phyloP scores from a whole-genome alignment of 2,888 invertebrate genomes.

The Nomada fabriciana region DNA sequence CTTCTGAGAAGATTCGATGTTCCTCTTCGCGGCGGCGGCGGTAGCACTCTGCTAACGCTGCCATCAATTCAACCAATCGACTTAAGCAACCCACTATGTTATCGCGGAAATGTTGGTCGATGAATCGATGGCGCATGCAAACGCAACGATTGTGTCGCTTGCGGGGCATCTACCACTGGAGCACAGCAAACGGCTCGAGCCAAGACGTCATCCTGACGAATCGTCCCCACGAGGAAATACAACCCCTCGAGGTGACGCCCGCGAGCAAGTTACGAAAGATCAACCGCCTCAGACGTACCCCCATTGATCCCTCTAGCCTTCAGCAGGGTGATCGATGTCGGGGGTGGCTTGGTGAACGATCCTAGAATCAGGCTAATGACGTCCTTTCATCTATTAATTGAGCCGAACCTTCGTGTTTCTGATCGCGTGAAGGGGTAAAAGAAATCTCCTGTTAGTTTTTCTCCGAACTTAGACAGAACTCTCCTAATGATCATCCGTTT shows the following conservation, averaged over 20 bases:
- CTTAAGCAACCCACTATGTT: background rate
- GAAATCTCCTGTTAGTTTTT: background rate
- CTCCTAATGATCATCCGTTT: no score
- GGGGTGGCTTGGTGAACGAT: slow-evolving; percentile 15
- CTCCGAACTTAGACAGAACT: background rate
- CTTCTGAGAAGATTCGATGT: no score
- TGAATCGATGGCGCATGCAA: slow-evolving; percentile 32
- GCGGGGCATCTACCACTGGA: slow-evolving; percentile 30
- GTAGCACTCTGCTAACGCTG: no score
- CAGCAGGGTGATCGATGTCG: slow-evolving; percentile 38
- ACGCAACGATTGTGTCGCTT: slow-evolving; percentile 40
- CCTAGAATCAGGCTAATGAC: slow-evolving; percentile 14
- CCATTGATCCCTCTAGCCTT: background rate
- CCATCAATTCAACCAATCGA: background rate
- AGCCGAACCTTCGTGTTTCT: slow-evolving; percentile 3
- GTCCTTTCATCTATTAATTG: slow-evolving; percentile 28
- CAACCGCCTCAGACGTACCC: slow-evolving; percentile 12
- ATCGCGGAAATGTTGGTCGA: no score
- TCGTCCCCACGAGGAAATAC: slow-evolving; percentile 62
- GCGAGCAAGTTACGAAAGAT: slow-evolving; percentile 28
- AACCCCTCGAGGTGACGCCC: slow-evolving; percentile 29
- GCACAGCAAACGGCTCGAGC: slow-evolving; percentile 52
- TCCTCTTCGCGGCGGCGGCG: no score
- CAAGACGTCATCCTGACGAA: slow-evolving; percentile 69
- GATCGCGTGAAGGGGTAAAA: background rate